phyloP scores from a whole-genome alignment of 1,140 invertebrate genomes.

The Anoplolepis gracilipes region DNA sequence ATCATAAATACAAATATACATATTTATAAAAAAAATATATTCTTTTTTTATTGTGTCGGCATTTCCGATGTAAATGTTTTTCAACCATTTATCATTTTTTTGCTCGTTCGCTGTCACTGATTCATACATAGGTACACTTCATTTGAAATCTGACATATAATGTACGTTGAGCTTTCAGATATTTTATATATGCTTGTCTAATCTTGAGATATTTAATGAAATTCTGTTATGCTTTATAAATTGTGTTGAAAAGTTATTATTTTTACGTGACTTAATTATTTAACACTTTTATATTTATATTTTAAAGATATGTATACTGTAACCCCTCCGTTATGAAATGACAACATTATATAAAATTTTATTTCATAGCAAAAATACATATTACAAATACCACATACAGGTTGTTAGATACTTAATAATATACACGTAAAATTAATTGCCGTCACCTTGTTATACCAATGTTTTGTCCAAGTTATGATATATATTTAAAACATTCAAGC shows the following conservation, averaged over 20 bases:
- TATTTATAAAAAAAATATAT: slow-evolving; percentile 22
- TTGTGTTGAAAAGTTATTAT: slow-evolving; percentile 3
- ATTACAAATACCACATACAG: not conserved
- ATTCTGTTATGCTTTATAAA: not conserved
- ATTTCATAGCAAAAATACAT: not conserved
- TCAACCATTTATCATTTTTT: slow-evolving; percentile 27
- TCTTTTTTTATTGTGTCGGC: not conserved
- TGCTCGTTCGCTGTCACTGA: slow-evolving; percentile 14
- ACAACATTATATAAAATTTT: not conserved
- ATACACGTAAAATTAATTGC: slow-evolving; percentile 49
- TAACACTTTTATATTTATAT: not conserved
- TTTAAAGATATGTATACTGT: not conserved
- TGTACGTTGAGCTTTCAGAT: slow-evolving; percentile 5
- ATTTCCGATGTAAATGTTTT: slow-evolving; percentile 34
- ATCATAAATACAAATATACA: slow-evolving; percentile 3
- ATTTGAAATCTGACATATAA: slow-evolving; percentile 8
- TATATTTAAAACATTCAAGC: slow-evolving; percentile 40
- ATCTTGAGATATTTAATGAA: slow-evolving; percentile 21
- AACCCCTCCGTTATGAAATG: no score
- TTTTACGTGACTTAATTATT: slow-evolving; percentile 1
- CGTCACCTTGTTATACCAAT: not conserved
- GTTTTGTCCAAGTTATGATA: slow-evolving; percentile 12
- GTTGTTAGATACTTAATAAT: not conserved
- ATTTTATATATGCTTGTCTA: slow-evolving; percentile 9
- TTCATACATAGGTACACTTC: not conserved